These are phyloP conservation scores for Glomeris maerens DNA, from an alignment of 1,140 invertebrate species.

Conservation along the genomic window DNA sequence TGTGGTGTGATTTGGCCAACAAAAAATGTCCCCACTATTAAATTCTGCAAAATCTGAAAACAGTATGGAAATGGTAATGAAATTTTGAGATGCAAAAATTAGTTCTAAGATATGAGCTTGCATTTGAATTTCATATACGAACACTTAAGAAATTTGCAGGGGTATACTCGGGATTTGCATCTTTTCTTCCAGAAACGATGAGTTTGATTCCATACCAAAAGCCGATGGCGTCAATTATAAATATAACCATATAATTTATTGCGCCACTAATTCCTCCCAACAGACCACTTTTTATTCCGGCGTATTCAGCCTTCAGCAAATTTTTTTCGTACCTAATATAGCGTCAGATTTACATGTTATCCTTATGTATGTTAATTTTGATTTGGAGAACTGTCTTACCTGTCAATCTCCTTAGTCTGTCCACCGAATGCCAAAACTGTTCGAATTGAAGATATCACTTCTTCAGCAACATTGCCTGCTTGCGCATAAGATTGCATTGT, in stretches of 20 bases:
- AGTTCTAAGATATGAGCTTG: too few species aligned
- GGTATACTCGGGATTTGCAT: slow-evolving; percentile 16
- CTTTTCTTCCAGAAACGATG: slow-evolving; percentile 21
- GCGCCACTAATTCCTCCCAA: slow-evolving; percentile 46
- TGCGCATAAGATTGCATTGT: slow-evolving; percentile 61
- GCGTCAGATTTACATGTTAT: too few species aligned
- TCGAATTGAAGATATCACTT: slow-evolving; percentile 55
- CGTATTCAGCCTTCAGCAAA: slow-evolving; percentile 42
- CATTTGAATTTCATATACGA: too few species aligned
- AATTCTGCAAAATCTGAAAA: slow-evolving; percentile 36
- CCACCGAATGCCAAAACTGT: slow-evolving; percentile 72
- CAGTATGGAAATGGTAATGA: not conserved
- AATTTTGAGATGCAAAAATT: too few species aligned
- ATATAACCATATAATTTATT: slow-evolving; percentile 54
- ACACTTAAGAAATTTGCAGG: slow-evolving; percentile 21
- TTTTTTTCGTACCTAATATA: slow-evolving; percentile 45
- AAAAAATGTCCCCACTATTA: slow-evolving; percentile 69
- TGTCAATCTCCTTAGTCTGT: slow-evolving; percentile 49
- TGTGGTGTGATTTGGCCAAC: slow-evolving; percentile 68
- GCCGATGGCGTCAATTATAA: slow-evolving; percentile 54
- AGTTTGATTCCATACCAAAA: slow-evolving; percentile 70
- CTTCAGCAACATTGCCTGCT: slow-evolving; percentile 65
- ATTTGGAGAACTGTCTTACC: slow-evolving; percentile 23
- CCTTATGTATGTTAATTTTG: too few species aligned
- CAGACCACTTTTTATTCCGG: slow-evolving; percentile 53